Base-by-base conservation (phyloP, 2,113 vertebrate genomes). In the Cinclus cinclus region DNA sequence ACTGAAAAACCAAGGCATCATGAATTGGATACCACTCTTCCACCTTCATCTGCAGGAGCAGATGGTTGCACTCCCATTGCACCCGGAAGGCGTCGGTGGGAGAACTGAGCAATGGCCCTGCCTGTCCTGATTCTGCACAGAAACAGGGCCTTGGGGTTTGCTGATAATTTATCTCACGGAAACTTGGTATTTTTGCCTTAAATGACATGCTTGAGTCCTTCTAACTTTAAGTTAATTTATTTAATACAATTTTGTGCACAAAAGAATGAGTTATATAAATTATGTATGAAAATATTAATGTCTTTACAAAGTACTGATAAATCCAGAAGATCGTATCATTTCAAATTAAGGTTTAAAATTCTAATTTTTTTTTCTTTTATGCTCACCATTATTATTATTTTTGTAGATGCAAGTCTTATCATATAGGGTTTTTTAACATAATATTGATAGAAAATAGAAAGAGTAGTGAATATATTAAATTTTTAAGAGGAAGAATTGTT, bases 211-310 rank as follows among this genome's bases (percentile, higher is more conserved):
- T 99, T 98, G 98, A 98, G 97, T 98, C 98, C 98, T 98, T 96
- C 98, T 98, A 97, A 97, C 96, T 97, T 97, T 98, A 97, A 98
- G 97, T 98, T 99, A 98, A 99, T 99, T 99, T 99, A 98, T 99
- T 99, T 98, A 98, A 98, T 97, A 97, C 95, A 96, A 98, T 97
- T 98, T 98, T 97, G 97, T 98, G 98, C 98, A 98, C 98, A 99
- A 98, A 98, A 87, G 64, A 98, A 97, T 97, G 97, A 97, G 82
- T 98, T 98, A 97, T 97, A 97, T 98, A 97, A 98, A 97, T 98
- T 98, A 98, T 98, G 97, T 98, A 98, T 97, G 93, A 98, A 97
- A 98, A 98, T 98, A 97, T 97, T 98, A 97, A 98, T 98, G 89
- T 98, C 97, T 98, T 98, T 98, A 97, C 97, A 97, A 97, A 98